Base-by-base conservation (phyloP, 2,113 vertebrate genomes). In the Barnardius zonarius region DNA sequence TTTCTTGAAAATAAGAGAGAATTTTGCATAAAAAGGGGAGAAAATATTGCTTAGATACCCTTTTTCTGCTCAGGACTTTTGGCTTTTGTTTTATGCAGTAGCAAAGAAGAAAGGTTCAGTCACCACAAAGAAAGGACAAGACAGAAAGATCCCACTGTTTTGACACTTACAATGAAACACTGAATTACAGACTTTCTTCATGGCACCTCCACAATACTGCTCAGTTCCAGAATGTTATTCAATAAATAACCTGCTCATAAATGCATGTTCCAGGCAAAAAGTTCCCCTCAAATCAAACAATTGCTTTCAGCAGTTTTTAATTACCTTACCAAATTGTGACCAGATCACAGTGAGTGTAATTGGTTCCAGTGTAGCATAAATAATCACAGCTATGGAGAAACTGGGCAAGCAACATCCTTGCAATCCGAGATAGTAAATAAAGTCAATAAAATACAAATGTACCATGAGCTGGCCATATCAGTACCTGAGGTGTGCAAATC, bases 281-380 rank as follows among this genome's bases (percentile, higher is more conserved):
- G 25, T 41, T 88, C 54, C 77, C 24, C 19, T 86, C 30, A 86
- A 93, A 88, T 10, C 59, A 83, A 90, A 85, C 49, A 75, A 72
- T 24, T 84, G 37, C 61, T 70, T 89, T 83, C 86, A 78, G 68
- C 76, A 81, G 80, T 24, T 87, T 95, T 93, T 92, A 94, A 92
- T 95, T 77, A 61, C 76, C 48, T 67, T 74, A 69, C 49, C n/a
- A 74, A 92, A 75, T 43, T 44, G 33, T 67, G 61, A 86, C 54
- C 68, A 90, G 86, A 54, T 61, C 90, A 70, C 44, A 43, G 33
- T 2, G 46, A 88, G 30, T 43, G 27, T 69, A 22, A 94, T 62
- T 72, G 68, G 44, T 83, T 86, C 64, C 39, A 78, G 64, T 23
- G 12, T 9, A 67, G 72, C 61, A 74, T 33, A 61, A 95, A 88